Evolutionary conservation across 2,888 invertebrate species (phyloP).

Genomic region (Coleophora flavipennella): DNA sequence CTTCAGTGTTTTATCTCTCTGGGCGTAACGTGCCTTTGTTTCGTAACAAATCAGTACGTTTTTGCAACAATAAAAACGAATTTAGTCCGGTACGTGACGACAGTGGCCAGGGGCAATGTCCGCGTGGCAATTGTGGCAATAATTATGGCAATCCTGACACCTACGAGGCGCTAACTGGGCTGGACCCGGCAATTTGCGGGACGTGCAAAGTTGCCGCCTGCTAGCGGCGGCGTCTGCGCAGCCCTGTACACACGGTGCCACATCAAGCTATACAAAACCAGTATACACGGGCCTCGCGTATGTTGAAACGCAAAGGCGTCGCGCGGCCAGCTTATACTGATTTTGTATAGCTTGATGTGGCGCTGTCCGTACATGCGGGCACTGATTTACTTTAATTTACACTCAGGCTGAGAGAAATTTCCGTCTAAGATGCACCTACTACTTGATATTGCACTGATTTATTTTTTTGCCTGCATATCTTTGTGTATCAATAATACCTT

Average conservation of each 20-base stretch:
- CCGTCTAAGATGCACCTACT: neutral
- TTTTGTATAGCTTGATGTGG: too few species aligned
- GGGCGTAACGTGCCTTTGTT: slow-evolving; percentile 41
- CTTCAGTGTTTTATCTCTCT: slow-evolving; percentile 21
- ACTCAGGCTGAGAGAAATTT: slow-evolving; percentile 12
- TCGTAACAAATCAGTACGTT: slow-evolving; percentile 45
- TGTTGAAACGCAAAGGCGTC: too few species aligned
- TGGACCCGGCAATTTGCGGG: slow-evolving; percentile 59
- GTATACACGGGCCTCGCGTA: too few species aligned
- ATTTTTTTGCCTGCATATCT: neutral
- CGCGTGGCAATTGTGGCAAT: slow-evolving; percentile 31
- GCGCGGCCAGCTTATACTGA: too few species aligned
- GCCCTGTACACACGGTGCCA: too few species aligned
- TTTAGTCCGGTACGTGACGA: slow-evolving; percentile 66
- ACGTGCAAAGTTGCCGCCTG: slow-evolving; percentile 34
- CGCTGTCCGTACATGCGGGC: slow-evolving; percentile 21
- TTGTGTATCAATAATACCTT: neutral
- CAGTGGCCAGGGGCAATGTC: slow-evolving; percentile 55
- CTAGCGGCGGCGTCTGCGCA: slow-evolving; percentile 19
- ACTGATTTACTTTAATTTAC: slow-evolving; percentile 43
- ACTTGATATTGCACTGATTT: neutral
- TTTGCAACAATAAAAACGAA: slow-evolving; percentile 51
- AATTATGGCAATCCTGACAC: slow-evolving; percentile 73
- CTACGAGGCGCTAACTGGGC: slow-evolving; percentile 69
- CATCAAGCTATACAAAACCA: too few species aligned